phyloP scores from a whole-genome alignment of 2,113 vertebrate species.

The Marmota flaviventris region DNA sequence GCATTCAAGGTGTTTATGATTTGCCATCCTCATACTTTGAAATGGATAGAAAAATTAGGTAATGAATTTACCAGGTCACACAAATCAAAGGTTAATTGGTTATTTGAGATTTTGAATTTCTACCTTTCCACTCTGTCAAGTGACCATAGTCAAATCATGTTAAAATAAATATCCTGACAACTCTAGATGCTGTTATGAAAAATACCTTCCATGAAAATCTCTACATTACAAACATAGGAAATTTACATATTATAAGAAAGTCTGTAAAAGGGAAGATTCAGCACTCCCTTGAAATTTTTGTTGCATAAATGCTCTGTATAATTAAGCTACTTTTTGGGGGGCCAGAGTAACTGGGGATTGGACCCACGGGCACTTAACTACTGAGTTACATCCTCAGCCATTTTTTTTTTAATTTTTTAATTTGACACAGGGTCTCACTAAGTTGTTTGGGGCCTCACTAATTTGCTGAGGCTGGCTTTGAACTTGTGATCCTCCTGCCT shows the following conservation, averaged over 20 bases:
- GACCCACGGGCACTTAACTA: no score
- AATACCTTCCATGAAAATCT: conserved; percentile 4
- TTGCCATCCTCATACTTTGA: background rate
- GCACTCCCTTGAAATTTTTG: conserved; percentile 17
- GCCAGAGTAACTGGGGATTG: no score
- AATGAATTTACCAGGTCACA: background rate
- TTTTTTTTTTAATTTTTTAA: no score
- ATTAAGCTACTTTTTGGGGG: background rate
- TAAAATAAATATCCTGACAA: conserved; percentile 41
- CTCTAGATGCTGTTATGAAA: background rate
- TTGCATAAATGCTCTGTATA: conserved; percentile 7
- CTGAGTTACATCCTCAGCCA: no score
- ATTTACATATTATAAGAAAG: background rate
- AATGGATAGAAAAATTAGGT: background rate
- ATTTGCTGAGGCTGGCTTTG: no score
- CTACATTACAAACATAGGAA: background rate
- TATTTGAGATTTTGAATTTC: conserved; percentile 30
- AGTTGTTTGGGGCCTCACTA: no score
- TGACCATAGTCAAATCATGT: background rate
- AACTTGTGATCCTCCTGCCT: no score
- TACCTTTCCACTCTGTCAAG: background rate
- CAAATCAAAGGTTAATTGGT: background rate
- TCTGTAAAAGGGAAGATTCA: conserved; percentile 38
- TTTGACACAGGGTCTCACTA: no score
- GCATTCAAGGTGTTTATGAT: background rate